Percentiles rank a stretch among this genome's conserved stretches.
Evolutionary conservation across 2,797 vertebrate species (phyloP).

Genomic region (Simalia tracyae): DNA sequence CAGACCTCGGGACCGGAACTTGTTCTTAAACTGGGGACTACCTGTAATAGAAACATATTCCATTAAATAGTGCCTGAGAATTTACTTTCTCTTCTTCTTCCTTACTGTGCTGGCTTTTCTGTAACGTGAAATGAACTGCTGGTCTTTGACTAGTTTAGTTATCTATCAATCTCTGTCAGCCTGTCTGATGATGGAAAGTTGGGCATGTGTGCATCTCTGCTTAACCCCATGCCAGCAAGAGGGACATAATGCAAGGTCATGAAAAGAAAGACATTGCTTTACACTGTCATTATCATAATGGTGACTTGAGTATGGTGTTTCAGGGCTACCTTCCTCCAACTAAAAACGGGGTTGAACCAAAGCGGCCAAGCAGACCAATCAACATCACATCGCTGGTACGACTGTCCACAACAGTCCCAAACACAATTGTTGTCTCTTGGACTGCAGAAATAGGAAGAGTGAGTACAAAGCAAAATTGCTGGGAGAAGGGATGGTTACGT

Average conservation of each 20-base stretch:
- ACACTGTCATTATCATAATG: not conserved
- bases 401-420: constrained; percentile 95
- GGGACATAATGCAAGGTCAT: not conserved
- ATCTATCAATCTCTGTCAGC: not conserved
- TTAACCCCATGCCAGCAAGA: not conserved
- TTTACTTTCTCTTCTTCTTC: not conserved
- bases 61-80: not conserved
- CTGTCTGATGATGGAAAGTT: not conserved
- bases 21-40: no score
- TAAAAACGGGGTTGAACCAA: constrained; percentile 99
- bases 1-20: no score
- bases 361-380: constrained; percentile 97
- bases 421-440: constrained; percentile 98
- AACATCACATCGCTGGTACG: constrained; percentile 98
- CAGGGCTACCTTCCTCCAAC: constrained; percentile 99
- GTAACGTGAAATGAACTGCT: not conserved
- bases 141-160: not conserved
- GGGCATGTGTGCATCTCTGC: not conserved
- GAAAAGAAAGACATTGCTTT: not conserved
- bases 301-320: constrained; percentile 29
- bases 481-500: not conserved
- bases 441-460: constrained; percentile 97
- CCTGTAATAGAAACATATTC: not conserved
- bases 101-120: not conserved
- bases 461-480: constrained; percentile 57